A percentile compares a stretch with the other conserved stretches of the same genome.
phyloP scores from a whole-genome alignment of 2,113 vertebrate genomes.

The Alces alces region DNA sequence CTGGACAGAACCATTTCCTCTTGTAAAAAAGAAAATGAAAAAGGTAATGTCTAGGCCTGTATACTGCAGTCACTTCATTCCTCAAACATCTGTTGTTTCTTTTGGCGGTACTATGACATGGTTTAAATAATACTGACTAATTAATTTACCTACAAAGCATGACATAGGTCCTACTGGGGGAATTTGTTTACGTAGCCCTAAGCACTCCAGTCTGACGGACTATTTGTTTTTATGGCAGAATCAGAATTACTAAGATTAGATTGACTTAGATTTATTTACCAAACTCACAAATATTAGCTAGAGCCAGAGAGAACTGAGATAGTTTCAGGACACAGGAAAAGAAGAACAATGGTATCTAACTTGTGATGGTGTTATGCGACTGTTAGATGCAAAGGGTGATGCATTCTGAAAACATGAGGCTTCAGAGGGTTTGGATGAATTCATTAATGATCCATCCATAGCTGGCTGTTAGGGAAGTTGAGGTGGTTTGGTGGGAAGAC shows the following conservation, averaged over 20 bases:
- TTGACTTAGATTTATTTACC: background rate
- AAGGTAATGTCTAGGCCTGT: constrained; percentile 41
- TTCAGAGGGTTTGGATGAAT: background rate
- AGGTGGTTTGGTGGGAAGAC: background rate
- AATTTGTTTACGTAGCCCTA: background rate
- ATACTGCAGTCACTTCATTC: background rate
- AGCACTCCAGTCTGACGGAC: background rate
- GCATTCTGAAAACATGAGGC: accelerated
- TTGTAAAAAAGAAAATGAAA: constrained; percentile 34
- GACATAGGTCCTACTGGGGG: background rate
- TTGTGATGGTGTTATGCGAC: background rate
- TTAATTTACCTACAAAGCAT: background rate
- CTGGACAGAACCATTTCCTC: constrained; percentile 34
- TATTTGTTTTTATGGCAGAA: background rate
- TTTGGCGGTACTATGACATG: constrained; percentile 8
- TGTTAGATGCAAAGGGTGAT: background rate
- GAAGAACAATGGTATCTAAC: background rate
- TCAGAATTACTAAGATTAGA: background rate
- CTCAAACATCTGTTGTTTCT: constrained; percentile 26
- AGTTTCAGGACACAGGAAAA: background rate
- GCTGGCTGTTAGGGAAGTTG: background rate
- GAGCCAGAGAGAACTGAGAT: background rate
- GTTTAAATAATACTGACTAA: background rate
- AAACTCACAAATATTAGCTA: background rate
- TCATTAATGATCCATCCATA: background rate